Evolutionary conservation across 2,888 invertebrate species (phyloP).

Genomic region (Liopterus haemorrhoidalis): DNA sequence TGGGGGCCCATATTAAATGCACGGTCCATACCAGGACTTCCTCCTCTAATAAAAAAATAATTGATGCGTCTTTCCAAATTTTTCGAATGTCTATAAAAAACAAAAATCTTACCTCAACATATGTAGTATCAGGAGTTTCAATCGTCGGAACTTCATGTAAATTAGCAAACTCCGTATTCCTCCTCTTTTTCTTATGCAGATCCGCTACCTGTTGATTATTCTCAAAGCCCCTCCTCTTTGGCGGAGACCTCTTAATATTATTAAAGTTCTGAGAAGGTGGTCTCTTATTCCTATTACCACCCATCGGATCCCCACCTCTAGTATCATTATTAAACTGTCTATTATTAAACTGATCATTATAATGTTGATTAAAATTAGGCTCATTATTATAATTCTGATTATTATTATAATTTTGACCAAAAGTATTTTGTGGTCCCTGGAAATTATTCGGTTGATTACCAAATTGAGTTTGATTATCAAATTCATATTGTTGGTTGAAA

Average conservation of each 20-base stretch:
- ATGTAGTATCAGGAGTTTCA: conserved; percentile 29
- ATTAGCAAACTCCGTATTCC: conserved; percentile 28
- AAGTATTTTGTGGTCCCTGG: no score
- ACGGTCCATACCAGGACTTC: no score
- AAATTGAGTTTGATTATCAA: no score
- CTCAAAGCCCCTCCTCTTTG: conserved; percentile 19
- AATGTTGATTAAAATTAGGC: conserved; percentile 11
- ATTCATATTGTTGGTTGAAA: no score
- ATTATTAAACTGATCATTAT: conserved; percentile 11
- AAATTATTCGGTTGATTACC: no score
- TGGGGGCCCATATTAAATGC: no score
- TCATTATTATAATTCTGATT: no score
- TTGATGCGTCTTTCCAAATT: no score
- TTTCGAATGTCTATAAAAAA: no score
- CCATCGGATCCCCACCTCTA: neutral
- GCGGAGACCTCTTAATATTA: conserved; percentile 22
- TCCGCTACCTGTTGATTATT: conserved; percentile 18
- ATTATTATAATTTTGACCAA: no score
- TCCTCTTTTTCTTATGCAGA: conserved; percentile 30
- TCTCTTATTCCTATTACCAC: neutral
- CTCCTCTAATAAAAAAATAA: no score
- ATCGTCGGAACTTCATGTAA: conserved; percentile 34
- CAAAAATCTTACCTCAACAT: conserved; percentile 16
- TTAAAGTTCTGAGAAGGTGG: conserved; percentile 12
- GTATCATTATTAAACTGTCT: neutral